A percentile compares a stretch with the other conserved stretches of the same genome.
phyloP scores from a whole-genome alignment of 2,888 invertebrate species.

The Spodoptera littoralis region DNA sequence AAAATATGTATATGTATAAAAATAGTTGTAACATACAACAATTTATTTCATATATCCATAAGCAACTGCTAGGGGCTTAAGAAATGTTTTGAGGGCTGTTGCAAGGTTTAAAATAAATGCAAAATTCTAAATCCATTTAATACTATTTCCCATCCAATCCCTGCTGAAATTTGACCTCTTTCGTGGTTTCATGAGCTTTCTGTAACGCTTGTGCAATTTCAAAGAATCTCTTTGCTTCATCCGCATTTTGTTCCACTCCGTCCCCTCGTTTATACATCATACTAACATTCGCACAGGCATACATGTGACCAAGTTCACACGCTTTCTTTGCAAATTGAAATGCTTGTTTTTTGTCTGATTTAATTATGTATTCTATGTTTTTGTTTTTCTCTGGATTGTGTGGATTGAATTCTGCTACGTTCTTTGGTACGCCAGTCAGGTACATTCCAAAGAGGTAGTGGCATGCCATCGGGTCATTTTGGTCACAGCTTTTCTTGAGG shows the following conservation, averaged over 20 bases:
- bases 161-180: constrained; percentile 89
- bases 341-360: constrained; percentile 93
- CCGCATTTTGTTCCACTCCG: constrained; percentile 92
- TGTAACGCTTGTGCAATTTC: constrained; percentile 92
- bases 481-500: constrained; percentile 89
- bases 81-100: too few relatives aligned
- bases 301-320: constrained; percentile 95
- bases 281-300: constrained; percentile 96
- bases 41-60: too few relatives aligned
- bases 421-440: constrained; percentile 91
- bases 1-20: too few relatives aligned
- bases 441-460: constrained; percentile 94
- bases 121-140: constrained; percentile 9
- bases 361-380: constrained; percentile 87
- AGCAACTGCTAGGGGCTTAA: too few relatives aligned
- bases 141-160: constrained; percentile 75
- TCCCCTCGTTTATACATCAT: constrained; percentile 96
- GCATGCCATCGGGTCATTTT: constrained; percentile 91
- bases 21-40: too few relatives aligned
- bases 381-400: constrained; percentile 78
- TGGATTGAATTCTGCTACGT: constrained; percentile 81
- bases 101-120: constrained; percentile 48
- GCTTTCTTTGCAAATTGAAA: constrained; percentile 93
- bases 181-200: constrained; percentile 89
- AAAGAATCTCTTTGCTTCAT: constrained; percentile 92